phyloP scores from a whole-genome alignment of 1,140 invertebrate genomes.

The Rhizoglyphus robini region DNA sequence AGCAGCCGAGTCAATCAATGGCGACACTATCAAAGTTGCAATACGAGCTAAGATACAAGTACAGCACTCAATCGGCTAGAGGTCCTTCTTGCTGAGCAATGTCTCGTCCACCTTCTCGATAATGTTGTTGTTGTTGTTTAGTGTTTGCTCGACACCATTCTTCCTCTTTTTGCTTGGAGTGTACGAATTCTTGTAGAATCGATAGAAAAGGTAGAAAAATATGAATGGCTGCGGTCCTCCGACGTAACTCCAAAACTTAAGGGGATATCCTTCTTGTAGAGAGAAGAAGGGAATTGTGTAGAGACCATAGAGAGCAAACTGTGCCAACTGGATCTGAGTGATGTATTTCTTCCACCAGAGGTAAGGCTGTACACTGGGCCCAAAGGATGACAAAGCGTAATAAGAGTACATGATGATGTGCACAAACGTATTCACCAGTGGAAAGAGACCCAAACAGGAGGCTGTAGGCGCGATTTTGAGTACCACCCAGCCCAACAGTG shows the following conservation, averaged over 20 bases:
- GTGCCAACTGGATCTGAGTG: slow-evolving; percentile 38
- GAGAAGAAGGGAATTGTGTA: not conserved
- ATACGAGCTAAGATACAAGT: no score
- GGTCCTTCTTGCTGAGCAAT: not conserved
- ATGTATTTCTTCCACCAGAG: slow-evolving; percentile 43
- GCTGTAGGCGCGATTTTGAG: slow-evolving; percentile 37
- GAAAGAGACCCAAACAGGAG: slow-evolving; percentile 12
- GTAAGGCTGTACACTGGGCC: slow-evolving; percentile 35
- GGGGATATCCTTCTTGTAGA: slow-evolving; percentile 10
- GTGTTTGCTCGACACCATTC: not conserved
- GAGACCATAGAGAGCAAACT: slow-evolving; percentile 34
- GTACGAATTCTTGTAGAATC: slow-evolving; percentile 6
- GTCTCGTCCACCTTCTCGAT: not conserved
- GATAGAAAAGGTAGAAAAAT: slow-evolving; percentile 17
- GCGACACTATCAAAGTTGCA: no score
- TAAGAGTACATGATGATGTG: slow-evolving; percentile 44
- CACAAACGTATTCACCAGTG: slow-evolving; percentile 62
- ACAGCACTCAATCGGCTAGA: no score
- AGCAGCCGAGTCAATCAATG: no score
- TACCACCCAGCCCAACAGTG: slow-evolving; percentile 21
- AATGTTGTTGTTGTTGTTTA: not conserved
- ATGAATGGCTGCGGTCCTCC: slow-evolving; percentile 6
- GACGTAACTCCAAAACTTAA: not conserved
- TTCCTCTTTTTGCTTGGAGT: not conserved
- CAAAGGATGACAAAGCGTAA: slow-evolving; percentile 37